Percentiles rank a stretch among this genome's conserved stretches.
Conservation (phyloP, 1,140 invertebrate species). For the Parasteatoda tepidariorum region DNA sequence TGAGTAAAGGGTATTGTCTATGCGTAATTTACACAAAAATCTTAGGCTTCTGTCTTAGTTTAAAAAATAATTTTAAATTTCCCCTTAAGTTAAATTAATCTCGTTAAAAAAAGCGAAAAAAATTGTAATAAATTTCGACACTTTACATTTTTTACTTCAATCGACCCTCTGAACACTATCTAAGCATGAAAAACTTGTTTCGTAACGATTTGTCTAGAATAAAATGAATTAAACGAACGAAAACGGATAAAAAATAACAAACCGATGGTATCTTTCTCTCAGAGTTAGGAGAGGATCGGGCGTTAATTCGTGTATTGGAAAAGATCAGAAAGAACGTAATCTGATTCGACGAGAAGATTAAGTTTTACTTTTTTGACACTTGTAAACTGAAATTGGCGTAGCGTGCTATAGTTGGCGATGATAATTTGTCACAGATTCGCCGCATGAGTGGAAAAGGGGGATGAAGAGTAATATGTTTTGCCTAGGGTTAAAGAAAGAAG, state of each 20-base stretch:
- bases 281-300: neutral
- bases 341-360: conserved; percentile 31
- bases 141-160: too few species aligned
- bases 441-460: neutral
- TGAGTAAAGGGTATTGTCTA: too few species aligned
- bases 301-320: conserved; percentile 1
- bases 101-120: too few species aligned
- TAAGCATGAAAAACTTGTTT: too few species aligned
- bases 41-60: too few species aligned
- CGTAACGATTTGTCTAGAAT: conserved; percentile 21
- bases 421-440: neutral
- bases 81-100: too few species aligned
- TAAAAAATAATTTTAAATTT: too few species aligned
- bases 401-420: neutral
- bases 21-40: too few species aligned
- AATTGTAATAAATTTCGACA: too few species aligned
- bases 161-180: too few species aligned
- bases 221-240: neutral
- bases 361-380: conserved; percentile 32
- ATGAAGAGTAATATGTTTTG: too few species aligned
- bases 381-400: conserved; percentile 30
- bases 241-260: neutral
- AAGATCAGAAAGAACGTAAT: conserved; percentile 23
- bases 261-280: neutral
- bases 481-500: too few species aligned